Evolutionary conservation across 2,113 vertebrate species (phyloP), one percentile per base, ranked within the genome.

Genomic region (Heterochromis multidens): DNA sequence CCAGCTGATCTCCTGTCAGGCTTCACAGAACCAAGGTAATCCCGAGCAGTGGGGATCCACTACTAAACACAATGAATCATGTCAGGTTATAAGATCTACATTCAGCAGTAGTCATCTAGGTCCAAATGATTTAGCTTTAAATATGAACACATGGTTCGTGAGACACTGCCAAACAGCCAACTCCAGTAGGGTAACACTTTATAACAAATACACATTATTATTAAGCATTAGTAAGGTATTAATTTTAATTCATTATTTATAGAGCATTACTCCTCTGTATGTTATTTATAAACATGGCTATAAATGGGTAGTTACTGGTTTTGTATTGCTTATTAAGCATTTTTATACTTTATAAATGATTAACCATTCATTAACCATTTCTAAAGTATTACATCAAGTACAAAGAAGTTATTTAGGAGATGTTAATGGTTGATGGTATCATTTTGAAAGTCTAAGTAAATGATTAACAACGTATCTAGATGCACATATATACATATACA

Each of bases 1-100:
- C 86, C 89, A 13, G 60, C 74, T 87, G 88, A 91, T 76, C 81
- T 81, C 81, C 65, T 61, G 52, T 78, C 37, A 86, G 4, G 65
- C 74, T 70, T 37, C 31, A 17, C 81, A 74, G 83, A 77, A 77
- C 77, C 19, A 25, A 81, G 84, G 43, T 90, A 88, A 88, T 84
- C 86, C 49, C 37, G 70, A 29, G 46, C 77, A 63, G 67, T 80
- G 81, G 62, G 74, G 79, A 78, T 86, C 62, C 74, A 67, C 27
- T 13, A n/a, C 59, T 25, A 57, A 59, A 12, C 21, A 80, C 17
- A 82, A 40, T 27, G 1, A 61, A 61, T 54, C 17, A 35, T 61
- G 46, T 85, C 82, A 63, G 65, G 33, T 27, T 54, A 19, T 27
- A 40, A 58, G 35, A 56, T 17, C 54, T 54, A 62, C 60, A 57